A percentile compares a stretch with the other conserved stretches of the same genome.
Conservation (phyloP, 2,888 invertebrate species). For the Rhaphigaster nebulosa region DNA sequence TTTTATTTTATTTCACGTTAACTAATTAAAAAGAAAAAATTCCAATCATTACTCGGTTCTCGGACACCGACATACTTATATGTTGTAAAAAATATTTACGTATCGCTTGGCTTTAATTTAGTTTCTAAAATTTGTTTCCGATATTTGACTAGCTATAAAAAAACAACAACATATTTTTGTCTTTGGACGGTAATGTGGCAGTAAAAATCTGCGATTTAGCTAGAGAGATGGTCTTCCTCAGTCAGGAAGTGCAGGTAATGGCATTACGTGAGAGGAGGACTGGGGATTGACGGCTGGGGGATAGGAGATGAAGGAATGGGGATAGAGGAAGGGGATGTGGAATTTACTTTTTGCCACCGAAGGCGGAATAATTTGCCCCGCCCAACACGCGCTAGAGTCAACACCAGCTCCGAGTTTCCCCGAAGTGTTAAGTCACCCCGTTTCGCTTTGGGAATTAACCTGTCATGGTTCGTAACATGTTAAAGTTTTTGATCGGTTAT, state of each 20-base stretch:
- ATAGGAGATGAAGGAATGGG: not conserved
- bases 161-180: too few species aligned
- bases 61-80: too few species aligned
- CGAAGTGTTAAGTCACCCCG: not conserved
- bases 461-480: not conserved
- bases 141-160: too few species aligned
- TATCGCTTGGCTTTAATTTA: too few species aligned
- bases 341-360: slow-evolving; percentile 8
- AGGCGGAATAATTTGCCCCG: slow-evolving; percentile 31
- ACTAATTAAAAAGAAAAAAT: too few species aligned
- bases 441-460: not conserved
- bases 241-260: not conserved
- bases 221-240: not conserved
- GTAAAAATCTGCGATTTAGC: not conserved
- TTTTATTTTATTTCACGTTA: too few species aligned
- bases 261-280: not conserved
- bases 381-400: not conserved
- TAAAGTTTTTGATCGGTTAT: not conserved
- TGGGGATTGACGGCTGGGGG: not conserved
- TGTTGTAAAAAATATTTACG: too few species aligned
- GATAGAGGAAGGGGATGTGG: not conserved
- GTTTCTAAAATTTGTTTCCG: too few species aligned
- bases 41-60: too few species aligned
- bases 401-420: not conserved
- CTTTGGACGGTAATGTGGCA: not conserved